A percentile compares a stretch with the other conserved stretches of the same genome.
phyloP scores from a whole-genome alignment of 2,888 invertebrate genomes.

The Blastobasis adustella region DNA sequence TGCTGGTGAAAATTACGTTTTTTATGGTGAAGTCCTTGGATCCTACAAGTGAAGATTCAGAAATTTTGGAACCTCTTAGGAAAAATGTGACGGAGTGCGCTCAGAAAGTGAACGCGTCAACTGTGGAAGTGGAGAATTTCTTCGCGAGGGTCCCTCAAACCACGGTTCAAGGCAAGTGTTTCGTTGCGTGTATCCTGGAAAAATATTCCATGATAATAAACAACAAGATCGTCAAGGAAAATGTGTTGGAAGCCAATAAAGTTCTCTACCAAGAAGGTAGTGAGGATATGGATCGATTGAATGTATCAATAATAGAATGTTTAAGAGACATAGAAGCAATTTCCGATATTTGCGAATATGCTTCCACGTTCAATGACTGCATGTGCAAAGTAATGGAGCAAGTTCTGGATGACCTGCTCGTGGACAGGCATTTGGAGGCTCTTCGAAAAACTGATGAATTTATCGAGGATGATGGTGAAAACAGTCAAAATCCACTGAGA shows the following conservation, averaged over 20 bases:
- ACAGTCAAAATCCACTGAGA: conserved; percentile 43
- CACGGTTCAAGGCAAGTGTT: conserved; percentile 54
- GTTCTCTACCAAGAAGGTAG: conserved; percentile 54
- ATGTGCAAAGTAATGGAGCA: conserved; percentile 70
- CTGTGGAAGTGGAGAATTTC: conserved; percentile 53
- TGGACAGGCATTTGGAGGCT: conserved; percentile 62
- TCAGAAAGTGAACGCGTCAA: conserved; percentile 51
- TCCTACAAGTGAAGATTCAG: conserved; percentile 52
- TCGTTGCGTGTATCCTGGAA: conserved; percentile 61
- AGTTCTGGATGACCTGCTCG: conserved; percentile 52
- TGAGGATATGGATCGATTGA: conserved; percentile 48
- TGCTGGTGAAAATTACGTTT: conserved; percentile 29
- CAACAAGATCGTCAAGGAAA: conserved; percentile 43
- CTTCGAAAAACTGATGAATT: conserved; percentile 58
- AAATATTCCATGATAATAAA: conserved; percentile 52
- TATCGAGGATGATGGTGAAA: conserved; percentile 52
- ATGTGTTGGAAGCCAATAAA: conserved; percentile 47
- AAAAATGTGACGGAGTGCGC: conserved; percentile 58
- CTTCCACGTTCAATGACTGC: conserved; percentile 62
- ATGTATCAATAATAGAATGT: conserved; percentile 46
- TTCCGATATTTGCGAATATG: conserved; percentile 63
- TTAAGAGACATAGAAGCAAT: conserved; percentile 36
- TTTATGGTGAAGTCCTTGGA: conserved; percentile 40
- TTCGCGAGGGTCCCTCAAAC: conserved; percentile 54
- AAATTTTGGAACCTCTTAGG: conserved; percentile 59